Conservation (phyloP, 2,888 invertebrate species). For the Cyclophora albipunctata region DNA sequence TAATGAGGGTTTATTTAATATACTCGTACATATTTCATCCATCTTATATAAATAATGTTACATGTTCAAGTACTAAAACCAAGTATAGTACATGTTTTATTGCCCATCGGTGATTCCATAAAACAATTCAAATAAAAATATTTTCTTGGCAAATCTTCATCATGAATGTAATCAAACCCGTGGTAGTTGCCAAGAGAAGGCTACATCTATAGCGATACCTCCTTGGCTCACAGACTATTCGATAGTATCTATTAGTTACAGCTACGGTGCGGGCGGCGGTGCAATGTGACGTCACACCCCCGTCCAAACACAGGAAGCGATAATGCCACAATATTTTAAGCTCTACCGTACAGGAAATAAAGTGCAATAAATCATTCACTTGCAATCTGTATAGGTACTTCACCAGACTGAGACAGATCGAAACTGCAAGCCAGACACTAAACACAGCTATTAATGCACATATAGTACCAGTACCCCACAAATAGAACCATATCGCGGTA, state of each 20-base stretch:
- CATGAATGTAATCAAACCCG: too few species aligned
- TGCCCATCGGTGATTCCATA: not conserved
- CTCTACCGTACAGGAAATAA: conserved; percentile 7
- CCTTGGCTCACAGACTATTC: not conserved
- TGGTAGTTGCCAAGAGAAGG: too few species aligned
- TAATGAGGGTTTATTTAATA: too few species aligned
- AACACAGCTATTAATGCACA: conserved; percentile 18
- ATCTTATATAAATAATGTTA: too few species aligned
- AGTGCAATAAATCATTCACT: conserved; percentile 6
- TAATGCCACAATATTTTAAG: conserved; percentile 1
- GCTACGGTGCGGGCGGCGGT: conserved; percentile 1
- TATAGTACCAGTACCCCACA: conserved; percentile 9
- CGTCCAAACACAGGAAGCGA: conserved; percentile 18
- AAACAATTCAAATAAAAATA: conserved; percentile 1
- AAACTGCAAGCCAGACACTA: conserved; percentile 45
- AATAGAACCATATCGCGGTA: conserved; percentile 10
- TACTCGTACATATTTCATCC: too few species aligned
- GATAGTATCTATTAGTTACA: too few species aligned
- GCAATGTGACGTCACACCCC: conserved; percentile 21
- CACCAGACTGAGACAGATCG: conserved; percentile 43
- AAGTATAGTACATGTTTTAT: too few species aligned
- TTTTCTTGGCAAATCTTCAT: too few species aligned
- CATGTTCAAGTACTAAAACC: too few species aligned
- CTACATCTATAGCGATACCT: not conserved
- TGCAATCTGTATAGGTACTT: conserved; percentile 23